phyloP scores from a whole-genome alignment of 1,140 invertebrate species.

The Diorhabda sublineata region DNA sequence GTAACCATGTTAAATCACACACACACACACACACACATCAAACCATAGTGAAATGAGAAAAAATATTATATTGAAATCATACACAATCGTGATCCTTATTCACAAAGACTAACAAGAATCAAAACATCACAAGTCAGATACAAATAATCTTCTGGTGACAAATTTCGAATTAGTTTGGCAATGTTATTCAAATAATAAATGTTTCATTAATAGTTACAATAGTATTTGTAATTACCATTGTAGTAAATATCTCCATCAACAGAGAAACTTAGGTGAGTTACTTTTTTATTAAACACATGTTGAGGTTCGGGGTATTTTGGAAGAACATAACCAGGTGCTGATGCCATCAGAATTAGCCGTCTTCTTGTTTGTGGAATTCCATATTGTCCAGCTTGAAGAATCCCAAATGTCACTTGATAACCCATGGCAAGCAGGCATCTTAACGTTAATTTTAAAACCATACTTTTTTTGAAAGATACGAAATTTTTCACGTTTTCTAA shows the following conservation, averaged over 20 bases:
- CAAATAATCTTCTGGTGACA: too few species aligned
- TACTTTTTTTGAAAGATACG: constrained; percentile 70
- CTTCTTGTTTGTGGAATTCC: constrained; percentile 80
- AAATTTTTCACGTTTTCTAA: constrained; percentile 88
- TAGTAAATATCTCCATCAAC: constrained; percentile 58
- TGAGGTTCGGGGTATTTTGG: constrained; percentile 75
- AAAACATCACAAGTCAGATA: too few species aligned
- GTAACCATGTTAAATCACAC: too few species aligned
- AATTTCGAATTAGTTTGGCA: too few species aligned
- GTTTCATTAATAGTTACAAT: too few species aligned
- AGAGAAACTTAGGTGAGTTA: constrained; percentile 66
- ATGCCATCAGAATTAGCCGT: constrained; percentile 76
- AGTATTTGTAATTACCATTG: constrained; percentile 27
- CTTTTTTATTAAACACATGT: constrained; percentile 72
- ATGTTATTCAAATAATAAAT: too few species aligned
- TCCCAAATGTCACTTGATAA: constrained; percentile 83
- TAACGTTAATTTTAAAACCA: constrained; percentile 79
- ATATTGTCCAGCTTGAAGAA: constrained; percentile 83
- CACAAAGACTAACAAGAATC: too few species aligned
- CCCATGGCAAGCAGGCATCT: constrained; percentile 77
- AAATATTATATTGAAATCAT: too few species aligned
- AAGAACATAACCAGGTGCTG: constrained; percentile 75
- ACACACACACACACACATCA: too few species aligned
- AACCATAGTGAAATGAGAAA: too few species aligned
- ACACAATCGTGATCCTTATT: too few species aligned